Conservation (phyloP, 2,113 vertebrate species). For the Lophochroa leadbeateri region DNA sequence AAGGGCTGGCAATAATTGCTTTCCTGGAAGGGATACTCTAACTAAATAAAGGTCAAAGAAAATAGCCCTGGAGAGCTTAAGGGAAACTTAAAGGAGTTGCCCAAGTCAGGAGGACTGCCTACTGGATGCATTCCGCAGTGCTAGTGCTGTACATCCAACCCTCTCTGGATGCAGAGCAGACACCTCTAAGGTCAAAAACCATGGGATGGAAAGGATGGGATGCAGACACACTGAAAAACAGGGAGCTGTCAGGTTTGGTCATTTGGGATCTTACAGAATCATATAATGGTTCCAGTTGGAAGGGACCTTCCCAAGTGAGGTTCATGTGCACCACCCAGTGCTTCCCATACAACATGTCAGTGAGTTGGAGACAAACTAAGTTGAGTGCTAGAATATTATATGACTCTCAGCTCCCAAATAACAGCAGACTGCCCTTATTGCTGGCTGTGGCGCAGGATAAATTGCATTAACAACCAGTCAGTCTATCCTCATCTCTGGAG, state of each 20-base stretch:
- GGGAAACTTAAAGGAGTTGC: not conserved
- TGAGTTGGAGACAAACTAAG: constrained; percentile 40
- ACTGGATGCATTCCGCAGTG: not conserved
- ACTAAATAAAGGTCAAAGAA: not conserved
- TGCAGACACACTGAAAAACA: not conserved
- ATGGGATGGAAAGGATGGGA: not conserved
- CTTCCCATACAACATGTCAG: not conserved
- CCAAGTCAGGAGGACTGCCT: not conserved
- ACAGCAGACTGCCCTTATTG: not conserved
- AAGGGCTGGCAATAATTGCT: constrained; percentile 11
- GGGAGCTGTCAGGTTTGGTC: not conserved
- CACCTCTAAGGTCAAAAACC: not conserved
- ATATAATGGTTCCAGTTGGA: not conserved
- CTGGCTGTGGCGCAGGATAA: constrained; percentile 34
- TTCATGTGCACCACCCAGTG: not conserved
- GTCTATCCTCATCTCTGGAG: not conserved
- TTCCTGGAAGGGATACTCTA: constrained; percentile 17
- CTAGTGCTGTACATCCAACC: not conserved
- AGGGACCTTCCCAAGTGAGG: not conserved
- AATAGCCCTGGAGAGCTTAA: not conserved
- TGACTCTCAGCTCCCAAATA: not conserved
- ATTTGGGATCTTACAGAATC: not conserved
- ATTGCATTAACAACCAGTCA: not conserved
- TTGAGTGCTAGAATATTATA: not conserved
- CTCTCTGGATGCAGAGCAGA: not conserved